Conservation (phyloP, 2,113 vertebrate genomes). For the Gopherus evgoodei region DNA sequence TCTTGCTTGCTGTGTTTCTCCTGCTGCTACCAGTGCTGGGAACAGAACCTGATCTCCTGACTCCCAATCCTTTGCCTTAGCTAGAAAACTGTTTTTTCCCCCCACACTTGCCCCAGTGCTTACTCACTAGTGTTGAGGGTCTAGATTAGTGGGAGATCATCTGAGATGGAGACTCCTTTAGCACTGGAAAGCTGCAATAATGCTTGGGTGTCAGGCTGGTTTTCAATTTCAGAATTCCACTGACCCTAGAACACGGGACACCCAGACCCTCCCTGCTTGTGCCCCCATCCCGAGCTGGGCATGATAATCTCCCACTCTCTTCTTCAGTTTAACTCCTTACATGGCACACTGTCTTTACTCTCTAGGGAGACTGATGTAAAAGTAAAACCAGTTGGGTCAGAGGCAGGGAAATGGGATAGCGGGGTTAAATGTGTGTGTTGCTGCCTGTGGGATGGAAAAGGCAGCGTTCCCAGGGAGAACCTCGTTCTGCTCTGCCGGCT, state of each 20-base stretch:
- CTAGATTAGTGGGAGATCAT: accelerated
- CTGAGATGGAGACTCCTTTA: background rate
- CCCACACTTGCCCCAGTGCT: background rate
- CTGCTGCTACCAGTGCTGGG: background rate
- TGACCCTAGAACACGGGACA: background rate
- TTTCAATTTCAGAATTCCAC: background rate
- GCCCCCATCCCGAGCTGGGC: background rate
- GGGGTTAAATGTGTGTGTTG: background rate
- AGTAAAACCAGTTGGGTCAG: background rate
- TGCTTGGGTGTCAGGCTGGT: background rate
- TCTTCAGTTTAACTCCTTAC: background rate
- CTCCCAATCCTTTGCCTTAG: background rate
- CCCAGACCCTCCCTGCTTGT: background rate
- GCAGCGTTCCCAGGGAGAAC: background rate
- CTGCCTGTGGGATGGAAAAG: background rate
- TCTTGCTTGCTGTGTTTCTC: background rate
- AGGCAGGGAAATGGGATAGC: background rate
- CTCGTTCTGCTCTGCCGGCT: background rate
- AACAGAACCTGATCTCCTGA: background rate
- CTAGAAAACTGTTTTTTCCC: background rate
- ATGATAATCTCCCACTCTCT: background rate
- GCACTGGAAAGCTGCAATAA: background rate
- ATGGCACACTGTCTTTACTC: background rate
- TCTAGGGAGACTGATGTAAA: background rate
- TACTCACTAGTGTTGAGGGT: background rate